phyloP scores from a whole-genome alignment of 1,140 invertebrate species.

The Chelonus insularis region DNA sequence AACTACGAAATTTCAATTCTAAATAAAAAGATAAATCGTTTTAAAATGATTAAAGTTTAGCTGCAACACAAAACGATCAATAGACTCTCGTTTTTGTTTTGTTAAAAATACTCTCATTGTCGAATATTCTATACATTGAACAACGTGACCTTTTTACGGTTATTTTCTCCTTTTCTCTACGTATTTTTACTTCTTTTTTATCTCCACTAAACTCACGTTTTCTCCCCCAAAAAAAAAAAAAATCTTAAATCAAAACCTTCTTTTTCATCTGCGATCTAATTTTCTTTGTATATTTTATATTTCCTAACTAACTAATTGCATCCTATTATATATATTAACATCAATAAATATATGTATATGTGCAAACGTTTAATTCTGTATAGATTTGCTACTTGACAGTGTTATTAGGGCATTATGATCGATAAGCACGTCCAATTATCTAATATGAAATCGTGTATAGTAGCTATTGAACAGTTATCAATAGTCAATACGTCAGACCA shows the following conservation, averaged over 20 bases:
- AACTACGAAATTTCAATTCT: background rate
- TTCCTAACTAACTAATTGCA: no score
- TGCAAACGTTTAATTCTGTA: background rate
- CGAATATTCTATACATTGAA: background rate
- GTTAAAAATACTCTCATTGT: background rate
- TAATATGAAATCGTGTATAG: background rate
- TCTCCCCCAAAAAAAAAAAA: no score
- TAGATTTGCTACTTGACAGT: background rate
- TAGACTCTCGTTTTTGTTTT: background rate
- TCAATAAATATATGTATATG: background rate
- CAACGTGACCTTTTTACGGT: background rate
- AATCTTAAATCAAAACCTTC: no score
- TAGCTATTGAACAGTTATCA: constrained; percentile 1
- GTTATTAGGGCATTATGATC: background rate
- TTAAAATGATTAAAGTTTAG: background rate
- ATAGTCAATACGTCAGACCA: constrained; percentile 8
- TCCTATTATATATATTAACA: background rate
- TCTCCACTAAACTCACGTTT: no score
- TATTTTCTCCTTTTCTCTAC: no score
- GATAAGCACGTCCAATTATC: constrained; percentile 11
- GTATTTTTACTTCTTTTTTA: no score
- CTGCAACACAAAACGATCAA: background rate
- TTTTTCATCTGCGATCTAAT: no score
- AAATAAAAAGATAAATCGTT: background rate
- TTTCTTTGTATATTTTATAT: no score